Conservation (phyloP, 1,140 invertebrate genomes). For the Drosophila takahashii region DNA sequence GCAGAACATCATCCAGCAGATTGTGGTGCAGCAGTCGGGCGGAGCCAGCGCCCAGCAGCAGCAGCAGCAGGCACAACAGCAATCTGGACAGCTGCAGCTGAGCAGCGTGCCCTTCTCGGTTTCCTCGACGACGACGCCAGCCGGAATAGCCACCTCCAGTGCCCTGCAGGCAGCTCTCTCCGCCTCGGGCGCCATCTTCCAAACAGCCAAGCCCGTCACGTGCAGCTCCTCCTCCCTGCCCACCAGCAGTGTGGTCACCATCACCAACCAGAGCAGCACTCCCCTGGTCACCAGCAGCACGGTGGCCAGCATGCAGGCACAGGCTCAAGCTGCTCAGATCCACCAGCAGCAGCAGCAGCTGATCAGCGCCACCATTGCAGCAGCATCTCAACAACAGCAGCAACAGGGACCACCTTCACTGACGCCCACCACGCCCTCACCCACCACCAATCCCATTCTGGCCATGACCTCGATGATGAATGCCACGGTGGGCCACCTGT, state of each 20-base stretch:
- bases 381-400: slow-evolving; percentile 63
- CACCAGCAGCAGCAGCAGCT: slow-evolving; percentile 63
- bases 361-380: slow-evolving; percentile 55
- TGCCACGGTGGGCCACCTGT: slow-evolving; percentile 62
- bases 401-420: slow-evolving; percentile 34
- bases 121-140: slow-evolving; percentile 85
- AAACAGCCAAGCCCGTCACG: slow-evolving; percentile 54
- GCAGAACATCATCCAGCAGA: slow-evolving; percentile 78
- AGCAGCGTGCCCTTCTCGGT: slow-evolving; percentile 84
- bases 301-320: slow-evolving; percentile 63
- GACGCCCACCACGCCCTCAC: slow-evolving; percentile 61
- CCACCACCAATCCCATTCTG: slow-evolving; percentile 77
- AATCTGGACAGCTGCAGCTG: slow-evolving; percentile 47
- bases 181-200: slow-evolving; percentile 58
- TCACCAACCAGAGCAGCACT: slow-evolving; percentile 69
- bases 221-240: slow-evolving; percentile 51
- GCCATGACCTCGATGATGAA: slow-evolving; percentile 84
- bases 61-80: slow-evolving; percentile 35
- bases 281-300: slow-evolving; percentile 76
- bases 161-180: slow-evolving; percentile 63
- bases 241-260: slow-evolving; percentile 75
- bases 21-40: slow-evolving; percentile 69
- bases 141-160: slow-evolving; percentile 75
- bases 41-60: slow-evolving; percentile 57
- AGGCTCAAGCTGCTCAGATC: slow-evolving; percentile 57